A percentile compares a stretch with the other conserved stretches of the same genome.
Conservation (phyloP, 2,888 invertebrate species). For the Polyommatus icarus region DNA sequence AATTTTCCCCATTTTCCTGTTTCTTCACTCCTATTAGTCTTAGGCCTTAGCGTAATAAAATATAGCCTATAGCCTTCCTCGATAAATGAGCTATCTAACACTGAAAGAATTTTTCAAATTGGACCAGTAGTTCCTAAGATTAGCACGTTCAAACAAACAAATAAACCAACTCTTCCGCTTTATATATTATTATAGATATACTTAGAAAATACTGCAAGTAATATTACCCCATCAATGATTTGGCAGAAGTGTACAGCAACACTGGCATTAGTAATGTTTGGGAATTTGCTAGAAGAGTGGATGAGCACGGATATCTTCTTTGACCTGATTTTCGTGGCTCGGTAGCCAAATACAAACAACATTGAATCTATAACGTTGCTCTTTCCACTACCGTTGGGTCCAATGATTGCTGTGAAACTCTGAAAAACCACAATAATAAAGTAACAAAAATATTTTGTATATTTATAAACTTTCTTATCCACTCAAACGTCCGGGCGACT, state of each 20-base stretch:
- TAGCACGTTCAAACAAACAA: too few relatives aligned
- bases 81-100: too few relatives aligned
- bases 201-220: constrained; percentile 14
- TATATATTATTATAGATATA: background rate
- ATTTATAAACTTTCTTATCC: background rate
- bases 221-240: constrained; percentile 87
- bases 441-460: background rate
- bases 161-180: too few relatives aligned
- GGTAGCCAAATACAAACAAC: constrained; percentile 99
- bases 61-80: too few relatives aligned
- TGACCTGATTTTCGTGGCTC: constrained; percentile 96
- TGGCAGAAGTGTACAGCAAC: constrained; percentile 94
- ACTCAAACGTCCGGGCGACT: too few relatives aligned
- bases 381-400: constrained; percentile 99
- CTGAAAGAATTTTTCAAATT: too few relatives aligned
- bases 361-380: constrained; percentile 99
- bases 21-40: too few relatives aligned
- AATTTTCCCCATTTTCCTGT: too few relatives aligned
- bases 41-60: too few relatives aligned
- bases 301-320: constrained; percentile 96
- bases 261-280: constrained; percentile 85
- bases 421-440: constrained; percentile 61
- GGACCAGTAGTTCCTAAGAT: too few relatives aligned
- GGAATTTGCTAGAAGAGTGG: constrained; percentile 92
- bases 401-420: constrained; percentile 97